These are phyloP conservation scores for Chromobotia macracanthus DNA, from an alignment of 2,797 vertebrate genomes.

Conservation along the genomic window DNA sequence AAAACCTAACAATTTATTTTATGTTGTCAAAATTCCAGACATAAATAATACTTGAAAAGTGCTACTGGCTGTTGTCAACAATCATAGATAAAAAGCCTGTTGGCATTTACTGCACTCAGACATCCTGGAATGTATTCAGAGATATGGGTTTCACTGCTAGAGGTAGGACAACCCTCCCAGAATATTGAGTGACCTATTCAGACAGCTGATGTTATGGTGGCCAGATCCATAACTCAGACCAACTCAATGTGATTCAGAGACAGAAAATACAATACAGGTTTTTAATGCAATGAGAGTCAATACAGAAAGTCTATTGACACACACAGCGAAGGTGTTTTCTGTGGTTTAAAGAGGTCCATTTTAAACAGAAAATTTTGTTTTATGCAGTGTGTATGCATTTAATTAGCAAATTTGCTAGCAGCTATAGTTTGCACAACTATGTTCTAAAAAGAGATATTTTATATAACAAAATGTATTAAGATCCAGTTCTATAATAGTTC, in stretches of 20 bases:
- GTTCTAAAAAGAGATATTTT: no score
- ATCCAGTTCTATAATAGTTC: no score
- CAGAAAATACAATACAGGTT: neutral
- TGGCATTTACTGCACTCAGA: constrained; percentile 42
- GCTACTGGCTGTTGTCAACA: constrained; percentile 23
- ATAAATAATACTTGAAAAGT: constrained; percentile 32
- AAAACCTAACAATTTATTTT: neutral
- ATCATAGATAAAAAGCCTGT: constrained; percentile 36
- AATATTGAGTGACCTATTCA: constrained; percentile 43
- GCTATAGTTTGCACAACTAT: no score
- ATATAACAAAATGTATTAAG: no score
- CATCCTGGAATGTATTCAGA: constrained; percentile 36
- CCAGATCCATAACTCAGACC: constrained; percentile 6
- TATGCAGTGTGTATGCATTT: no score
- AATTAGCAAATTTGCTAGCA: no score
- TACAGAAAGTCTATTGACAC: neutral
- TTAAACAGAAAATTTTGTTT: no score
- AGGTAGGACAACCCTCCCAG: neutral
- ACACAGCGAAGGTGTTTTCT: constrained; percentile 1
- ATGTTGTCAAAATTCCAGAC: constrained; percentile 3
- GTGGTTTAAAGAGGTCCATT: neutral
- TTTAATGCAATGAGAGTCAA: neutral
- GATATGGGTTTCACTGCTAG: constrained; percentile 8
- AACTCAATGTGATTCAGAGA: neutral
- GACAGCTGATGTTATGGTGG: neutral